These are phyloP conservation scores for Chanos chanos DNA, from an alignment of 2,797 vertebrate species.

Conservation along the genomic window DNA sequence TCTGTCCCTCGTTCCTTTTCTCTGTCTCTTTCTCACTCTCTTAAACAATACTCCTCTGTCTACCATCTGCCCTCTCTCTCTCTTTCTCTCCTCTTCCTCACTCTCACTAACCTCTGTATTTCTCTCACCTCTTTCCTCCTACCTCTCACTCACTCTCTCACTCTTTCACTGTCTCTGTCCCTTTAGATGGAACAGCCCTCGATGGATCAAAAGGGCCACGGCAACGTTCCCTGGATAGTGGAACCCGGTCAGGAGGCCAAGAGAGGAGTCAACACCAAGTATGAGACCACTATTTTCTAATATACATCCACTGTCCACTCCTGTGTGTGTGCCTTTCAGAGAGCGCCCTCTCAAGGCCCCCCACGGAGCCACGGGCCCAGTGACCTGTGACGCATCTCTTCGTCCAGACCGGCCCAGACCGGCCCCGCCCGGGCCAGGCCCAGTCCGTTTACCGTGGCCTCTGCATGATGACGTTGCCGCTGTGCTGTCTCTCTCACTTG, in stretches of 20 bases:
- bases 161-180: constrained; percentile 5
- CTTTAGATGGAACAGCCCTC: constrained; percentile 94
- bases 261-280: constrained; percentile 99
- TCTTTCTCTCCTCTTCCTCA: neutral
- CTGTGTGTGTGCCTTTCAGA: constrained; percentile 95
- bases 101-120: neutral
- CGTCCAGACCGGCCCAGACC: constrained; percentile 54
- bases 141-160: neutral
- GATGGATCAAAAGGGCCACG: constrained; percentile 96
- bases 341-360: constrained; percentile 80
- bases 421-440: constrained; percentile 56
- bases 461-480: constrained; percentile 78
- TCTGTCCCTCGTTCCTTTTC: constrained; percentile 1
- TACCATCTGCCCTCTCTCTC: neutral
- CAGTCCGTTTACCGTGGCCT: constrained; percentile 68
- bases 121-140: neutral
- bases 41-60: constrained; percentile 29
- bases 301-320: constrained; percentile 82
- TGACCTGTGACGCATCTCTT: constrained; percentile 75
- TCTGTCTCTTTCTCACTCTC: constrained; percentile 13
- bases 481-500: constrained; percentile 68
- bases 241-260: constrained; percentile 98
- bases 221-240: constrained; percentile 98
- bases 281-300: constrained; percentile 99
- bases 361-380: constrained; percentile 84